Evolutionary conservation across 2,888 invertebrate species (phyloP).

Genomic region (Thereva unica): DNA sequence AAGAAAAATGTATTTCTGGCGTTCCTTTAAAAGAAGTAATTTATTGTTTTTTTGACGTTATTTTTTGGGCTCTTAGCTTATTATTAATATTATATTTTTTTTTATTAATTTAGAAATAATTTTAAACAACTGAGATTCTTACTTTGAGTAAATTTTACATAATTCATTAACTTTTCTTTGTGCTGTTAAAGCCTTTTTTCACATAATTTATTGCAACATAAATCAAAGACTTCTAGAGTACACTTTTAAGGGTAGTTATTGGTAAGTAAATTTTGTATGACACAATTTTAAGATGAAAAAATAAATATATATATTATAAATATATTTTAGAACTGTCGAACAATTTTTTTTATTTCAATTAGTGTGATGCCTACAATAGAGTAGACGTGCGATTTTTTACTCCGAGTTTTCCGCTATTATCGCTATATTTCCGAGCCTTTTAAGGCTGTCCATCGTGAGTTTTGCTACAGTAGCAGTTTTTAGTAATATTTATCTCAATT

Average conservation of each 20-base stretch:
- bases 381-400: no score
- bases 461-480: no score
- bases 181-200: no score
- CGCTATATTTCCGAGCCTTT: no score
- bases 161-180: not conserved
- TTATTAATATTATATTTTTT: not conserved
- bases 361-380: no score
- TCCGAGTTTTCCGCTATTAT: no score
- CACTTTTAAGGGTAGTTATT: constrained; percentile 1
- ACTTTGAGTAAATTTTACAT: not conserved
- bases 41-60: not conserved
- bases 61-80: not conserved
- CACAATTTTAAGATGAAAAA: constrained; percentile 1
- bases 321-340: no score
- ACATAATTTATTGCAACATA: not conserved
- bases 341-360: no score
- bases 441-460: no score
- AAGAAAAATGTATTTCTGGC: no score
- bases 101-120: not conserved
- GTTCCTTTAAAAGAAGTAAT: not conserved
- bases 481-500: no score
- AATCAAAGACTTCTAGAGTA: constrained; percentile 23
- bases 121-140: not conserved
- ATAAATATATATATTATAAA: no score
- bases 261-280: constrained; percentile 12